A percentile compares a stretch with the other conserved stretches of the same genome.
These are phyloP conservation scores for Coturnix japonica DNA, from an alignment of 2,113 vertebrate genomes.

Conservation along the genomic window DNA sequence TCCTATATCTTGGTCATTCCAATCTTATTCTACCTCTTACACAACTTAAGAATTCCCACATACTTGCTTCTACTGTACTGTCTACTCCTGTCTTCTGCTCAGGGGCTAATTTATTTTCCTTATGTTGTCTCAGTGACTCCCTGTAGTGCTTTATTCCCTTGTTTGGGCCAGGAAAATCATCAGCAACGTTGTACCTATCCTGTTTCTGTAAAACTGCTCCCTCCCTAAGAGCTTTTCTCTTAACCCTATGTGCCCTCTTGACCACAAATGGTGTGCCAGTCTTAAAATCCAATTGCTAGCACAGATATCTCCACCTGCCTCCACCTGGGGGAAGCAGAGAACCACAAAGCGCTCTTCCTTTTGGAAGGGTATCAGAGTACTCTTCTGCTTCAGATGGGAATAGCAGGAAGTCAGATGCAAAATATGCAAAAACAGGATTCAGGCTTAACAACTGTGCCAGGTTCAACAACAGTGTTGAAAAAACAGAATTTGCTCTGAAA, in stretches of 20 bases:
- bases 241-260: background rate
- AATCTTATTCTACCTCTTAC: background rate
- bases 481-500: background rate
- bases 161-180: background rate
- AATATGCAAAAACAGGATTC: background rate
- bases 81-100: background rate
- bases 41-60: background rate
- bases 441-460: background rate
- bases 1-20: background rate
- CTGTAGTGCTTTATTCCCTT: background rate
- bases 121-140: background rate
- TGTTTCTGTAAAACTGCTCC: background rate
- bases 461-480: background rate
- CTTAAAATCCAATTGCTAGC: background rate
- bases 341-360: background rate
- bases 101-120: background rate
- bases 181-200: background rate
- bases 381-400: background rate
- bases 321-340: conserved; percentile 65
- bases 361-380: background rate
- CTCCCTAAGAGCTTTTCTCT: background rate
- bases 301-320: conserved; percentile 41
- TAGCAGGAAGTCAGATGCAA: background rate
- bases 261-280: background rate
- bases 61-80: background rate